Conservation (phyloP, 2,797 vertebrate genomes). For the Vultur gryphus region DNA sequence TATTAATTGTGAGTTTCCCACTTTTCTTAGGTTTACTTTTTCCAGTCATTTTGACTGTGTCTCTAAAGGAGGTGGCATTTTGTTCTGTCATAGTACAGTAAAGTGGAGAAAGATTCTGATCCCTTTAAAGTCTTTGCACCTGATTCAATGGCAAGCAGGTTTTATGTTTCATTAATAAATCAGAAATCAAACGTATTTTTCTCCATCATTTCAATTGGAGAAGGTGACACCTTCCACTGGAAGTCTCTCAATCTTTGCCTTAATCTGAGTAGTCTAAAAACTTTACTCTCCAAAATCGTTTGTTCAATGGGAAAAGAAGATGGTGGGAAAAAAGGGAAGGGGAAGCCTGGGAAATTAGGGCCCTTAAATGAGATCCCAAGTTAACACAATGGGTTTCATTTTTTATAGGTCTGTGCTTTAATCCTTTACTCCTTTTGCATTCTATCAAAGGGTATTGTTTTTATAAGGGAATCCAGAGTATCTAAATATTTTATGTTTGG, state of each 20-base stretch:
- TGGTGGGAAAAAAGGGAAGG: not conserved
- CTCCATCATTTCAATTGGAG: not conserved
- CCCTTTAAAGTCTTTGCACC: not conserved
- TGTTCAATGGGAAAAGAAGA: not conserved
- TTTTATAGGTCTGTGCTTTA: not conserved
- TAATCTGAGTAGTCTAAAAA: not conserved
- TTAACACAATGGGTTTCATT: not conserved
- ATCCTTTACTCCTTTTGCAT: not conserved
- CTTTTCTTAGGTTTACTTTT: not conserved
- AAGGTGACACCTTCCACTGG: not conserved
- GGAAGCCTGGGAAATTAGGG: not conserved
- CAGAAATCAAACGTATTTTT: not conserved
- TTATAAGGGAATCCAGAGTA: not conserved
- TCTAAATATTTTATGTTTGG: not conserved
- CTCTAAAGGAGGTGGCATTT: not conserved
- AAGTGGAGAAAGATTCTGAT: not conserved
- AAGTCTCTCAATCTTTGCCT: not conserved
- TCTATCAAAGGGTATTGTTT: not conserved
- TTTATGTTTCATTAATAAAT: not conserved
- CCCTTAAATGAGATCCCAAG: not conserved
- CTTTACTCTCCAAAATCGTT: not conserved
- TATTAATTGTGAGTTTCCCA: not conserved
- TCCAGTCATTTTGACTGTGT: not conserved
- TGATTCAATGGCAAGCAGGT: not conserved
- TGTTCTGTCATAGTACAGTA: not conserved